Evolutionary conservation across 2,113 vertebrate species (phyloP).

Genomic region (Ctenomys sociabilis): DNA sequence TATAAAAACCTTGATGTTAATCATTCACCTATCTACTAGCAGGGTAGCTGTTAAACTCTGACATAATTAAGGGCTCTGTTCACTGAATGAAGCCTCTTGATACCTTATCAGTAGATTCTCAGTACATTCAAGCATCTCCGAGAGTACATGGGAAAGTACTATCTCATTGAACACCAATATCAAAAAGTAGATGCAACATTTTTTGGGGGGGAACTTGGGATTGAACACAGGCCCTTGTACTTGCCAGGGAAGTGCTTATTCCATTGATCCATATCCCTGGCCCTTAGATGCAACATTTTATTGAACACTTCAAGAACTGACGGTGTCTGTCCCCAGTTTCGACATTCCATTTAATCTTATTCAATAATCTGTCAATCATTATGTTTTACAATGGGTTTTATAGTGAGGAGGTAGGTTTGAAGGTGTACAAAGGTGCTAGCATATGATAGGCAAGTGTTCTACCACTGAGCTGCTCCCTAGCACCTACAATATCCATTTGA

Average conservation of each 20-base stretch:
- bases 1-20: not conserved
- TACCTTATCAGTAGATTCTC: not conserved
- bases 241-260: no score
- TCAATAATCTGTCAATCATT: not conserved
- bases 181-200: not conserved
- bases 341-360: not conserved
- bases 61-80: not conserved
- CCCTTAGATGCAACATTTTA: rapidly evolving
- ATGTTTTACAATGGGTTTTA: not conserved
- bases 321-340: not conserved
- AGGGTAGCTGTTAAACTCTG: not conserved
- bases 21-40: not conserved
- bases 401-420: not conserved
- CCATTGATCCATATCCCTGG: no score
- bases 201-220: no score
- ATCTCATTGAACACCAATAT: no score
- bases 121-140: not conserved
- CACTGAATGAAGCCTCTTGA: not conserved
- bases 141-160: not conserved
- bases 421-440: not conserved
- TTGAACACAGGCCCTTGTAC: no score
- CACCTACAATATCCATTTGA: not conserved
- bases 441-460: not conserved
- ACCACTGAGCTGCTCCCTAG: not conserved
- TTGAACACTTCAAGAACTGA: not conserved